A percentile compares a stretch with the other conserved stretches of the same genome.
Evolutionary conservation across 1,140 invertebrate species (phyloP).

Genomic region (Chrysopa pallens): DNA sequence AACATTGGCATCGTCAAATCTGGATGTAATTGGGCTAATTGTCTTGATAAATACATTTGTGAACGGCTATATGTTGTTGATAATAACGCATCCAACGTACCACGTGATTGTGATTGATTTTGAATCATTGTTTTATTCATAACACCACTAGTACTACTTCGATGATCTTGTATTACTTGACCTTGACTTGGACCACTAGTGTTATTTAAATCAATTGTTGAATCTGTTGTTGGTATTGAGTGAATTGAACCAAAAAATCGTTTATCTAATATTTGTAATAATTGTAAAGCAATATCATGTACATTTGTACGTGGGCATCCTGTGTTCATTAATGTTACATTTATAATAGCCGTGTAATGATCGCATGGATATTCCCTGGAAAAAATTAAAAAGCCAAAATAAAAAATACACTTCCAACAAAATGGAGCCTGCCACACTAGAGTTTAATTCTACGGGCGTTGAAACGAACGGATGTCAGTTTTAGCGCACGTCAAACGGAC

Average conservation of each 20-base stretch:
- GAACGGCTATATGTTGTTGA: constrained; percentile 78
- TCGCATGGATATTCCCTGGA: constrained; percentile 95
- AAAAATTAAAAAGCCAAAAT: too few relatives aligned
- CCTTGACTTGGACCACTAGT: background rate
- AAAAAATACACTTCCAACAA: too few relatives aligned
- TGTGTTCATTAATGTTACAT: constrained; percentile 89
- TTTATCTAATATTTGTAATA: constrained; percentile 86
- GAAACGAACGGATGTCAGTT: too few relatives aligned
- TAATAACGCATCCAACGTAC: constrained; percentile 65
- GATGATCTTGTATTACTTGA: background rate
- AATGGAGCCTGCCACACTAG: too few relatives aligned
- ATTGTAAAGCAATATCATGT: constrained; percentile 81
- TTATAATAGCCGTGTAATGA: constrained; percentile 94
- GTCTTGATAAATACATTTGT: constrained; percentile 78
- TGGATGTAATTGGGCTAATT: constrained; percentile 83
- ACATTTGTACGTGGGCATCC: constrained; percentile 81
- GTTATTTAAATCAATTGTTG: constrained; percentile 2
- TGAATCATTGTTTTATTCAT: background rate
- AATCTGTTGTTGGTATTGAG: constrained; percentile 41
- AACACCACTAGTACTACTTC: background rate
- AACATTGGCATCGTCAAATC: constrained; percentile 99
- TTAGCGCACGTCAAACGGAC: too few relatives aligned
- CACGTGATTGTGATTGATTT: constrained; percentile 40
- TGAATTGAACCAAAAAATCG: constrained; percentile 80
- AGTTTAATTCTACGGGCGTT: too few relatives aligned